Evolutionary conservation across 2,797 vertebrate species (phyloP), one percentile per base, ranked within the genome.

Genomic region (Ctenopoma multispine): DNA sequence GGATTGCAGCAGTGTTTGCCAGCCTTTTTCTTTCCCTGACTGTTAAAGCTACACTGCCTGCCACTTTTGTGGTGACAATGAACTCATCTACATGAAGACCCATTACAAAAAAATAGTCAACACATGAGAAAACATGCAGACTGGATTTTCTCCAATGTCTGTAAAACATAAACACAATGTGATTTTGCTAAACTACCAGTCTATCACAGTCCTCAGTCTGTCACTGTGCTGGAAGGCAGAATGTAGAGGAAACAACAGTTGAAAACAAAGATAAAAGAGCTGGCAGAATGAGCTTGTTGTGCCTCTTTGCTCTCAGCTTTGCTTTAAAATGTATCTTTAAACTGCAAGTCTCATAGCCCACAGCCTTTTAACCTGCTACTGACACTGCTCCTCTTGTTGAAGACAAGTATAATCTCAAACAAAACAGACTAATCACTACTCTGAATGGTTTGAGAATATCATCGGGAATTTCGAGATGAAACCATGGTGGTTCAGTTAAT

Each of bases 331-430:
- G 65, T 70, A 70, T 73, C 66, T 83, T 77, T 80, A 78, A 78
- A 84, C 74, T 81, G 38, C 20, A 20, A 80, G 58, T 77, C 70
- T 63, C 43, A 41, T 67, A 85, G 72, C 69, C 69, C 72, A 27
- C 68, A 81, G 65, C 49, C 59, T 77, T 81, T 83, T 48, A 72
- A 67, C 62, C 55, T 77, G 69, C 56, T 13, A 63, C 79, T 82
- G 75, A 82, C 79, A 72, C 46, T 34, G 53, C 27, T 49, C 71
- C 44, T 76, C 46, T 56, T 69, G 68, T 69, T 38, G 31, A 49
- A 81, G 53, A 87, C 53, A 46, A 87, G 70, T 14, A 34, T 83
- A 75, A 80, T 79, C 79, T 79, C 53, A 83, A 91, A 80, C 57
- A 77, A 68, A 90, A 79, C 66, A 80, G 69, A 77, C 70, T 40